Conservation (phyloP, 2,797 vertebrate species). For the Siniperca scherzeri region DNA sequence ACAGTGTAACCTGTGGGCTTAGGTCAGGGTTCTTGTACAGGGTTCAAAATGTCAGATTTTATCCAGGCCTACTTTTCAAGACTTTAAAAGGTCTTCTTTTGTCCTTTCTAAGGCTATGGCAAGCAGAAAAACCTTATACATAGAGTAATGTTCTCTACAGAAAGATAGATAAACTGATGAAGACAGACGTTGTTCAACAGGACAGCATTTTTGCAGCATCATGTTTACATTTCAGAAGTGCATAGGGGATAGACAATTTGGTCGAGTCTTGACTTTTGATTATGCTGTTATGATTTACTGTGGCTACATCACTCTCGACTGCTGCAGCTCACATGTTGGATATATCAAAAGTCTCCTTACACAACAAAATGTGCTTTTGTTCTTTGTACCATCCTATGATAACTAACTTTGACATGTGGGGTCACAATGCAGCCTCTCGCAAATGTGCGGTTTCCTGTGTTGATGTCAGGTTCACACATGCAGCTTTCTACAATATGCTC, state of each 20-base stretch:
- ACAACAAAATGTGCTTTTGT: slow-evolving; percentile 2
- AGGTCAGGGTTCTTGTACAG: background rate
- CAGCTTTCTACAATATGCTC: background rate
- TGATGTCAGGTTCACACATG: slow-evolving; percentile 6
- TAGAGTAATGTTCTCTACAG: background rate
- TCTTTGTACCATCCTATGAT: background rate
- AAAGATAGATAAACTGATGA: background rate
- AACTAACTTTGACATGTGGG: background rate
- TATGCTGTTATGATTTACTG: slow-evolving; percentile 19
- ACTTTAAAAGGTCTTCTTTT: background rate
- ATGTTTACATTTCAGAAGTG: slow-evolving; percentile 33
- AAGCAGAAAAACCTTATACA: background rate
- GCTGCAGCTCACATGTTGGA: slow-evolving; percentile 21
- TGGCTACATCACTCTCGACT: slow-evolving; percentile 21
- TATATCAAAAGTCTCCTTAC: slow-evolving; percentile 25
- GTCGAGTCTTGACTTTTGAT: slow-evolving; percentile 35
- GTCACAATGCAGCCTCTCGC: slow-evolving; percentile 13
- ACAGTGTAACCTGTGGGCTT: background rate
- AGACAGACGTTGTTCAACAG: slow-evolving; percentile 12
- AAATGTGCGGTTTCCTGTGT: slow-evolving; percentile 53
- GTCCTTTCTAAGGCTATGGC: background rate
- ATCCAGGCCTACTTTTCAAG: slow-evolving; percentile 4
- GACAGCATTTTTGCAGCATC: slow-evolving; percentile 35
- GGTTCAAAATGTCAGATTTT: slow-evolving; percentile 11
- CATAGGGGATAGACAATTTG: background rate